phyloP scores from a whole-genome alignment of 2,113 vertebrate genomes.

The Otis tarda region DNA sequence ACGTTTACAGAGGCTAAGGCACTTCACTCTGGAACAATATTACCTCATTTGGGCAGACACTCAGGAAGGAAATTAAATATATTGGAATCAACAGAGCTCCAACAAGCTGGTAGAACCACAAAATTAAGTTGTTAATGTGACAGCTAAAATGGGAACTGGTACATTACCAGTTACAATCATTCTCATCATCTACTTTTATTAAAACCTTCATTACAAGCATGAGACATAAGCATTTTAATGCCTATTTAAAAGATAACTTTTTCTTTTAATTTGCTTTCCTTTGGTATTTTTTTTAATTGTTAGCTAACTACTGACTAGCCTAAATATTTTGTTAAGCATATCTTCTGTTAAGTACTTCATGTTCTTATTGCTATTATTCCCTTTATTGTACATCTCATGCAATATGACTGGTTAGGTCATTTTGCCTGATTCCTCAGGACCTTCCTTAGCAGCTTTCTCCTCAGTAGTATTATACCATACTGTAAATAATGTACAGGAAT shows the following conservation, averaged over 20 bases:
- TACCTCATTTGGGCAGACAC: conserved; percentile 2
- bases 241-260: conserved; percentile 34
- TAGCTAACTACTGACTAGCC: conserved; percentile 26
- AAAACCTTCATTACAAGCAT: conserved; percentile 37
- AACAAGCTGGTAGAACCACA: neutral
- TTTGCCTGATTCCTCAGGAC: neutral
- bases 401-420: no score
- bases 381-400: fast-evolving
- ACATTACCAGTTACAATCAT: neutral
- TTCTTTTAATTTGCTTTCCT: conserved; percentile 18
- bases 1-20: neutral
- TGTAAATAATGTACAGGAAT: no score
- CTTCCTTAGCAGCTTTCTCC: neutral
- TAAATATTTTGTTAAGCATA: neutral
- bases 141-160: conserved; percentile 49
- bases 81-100: conserved; percentile 31
- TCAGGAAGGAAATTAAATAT: neutral
- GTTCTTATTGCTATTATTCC: neutral
- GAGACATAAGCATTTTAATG: conserved; percentile 63
- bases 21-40: neutral
- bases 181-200: conserved; percentile 50
- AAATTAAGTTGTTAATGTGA: conserved; percentile 50
- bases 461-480: no score
- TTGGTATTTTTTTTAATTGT: conserved; percentile 1
- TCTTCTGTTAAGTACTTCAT: neutral